Conservation (phyloP, 2,888 invertebrate genomes). For the Sarcophaga variegata region DNA sequence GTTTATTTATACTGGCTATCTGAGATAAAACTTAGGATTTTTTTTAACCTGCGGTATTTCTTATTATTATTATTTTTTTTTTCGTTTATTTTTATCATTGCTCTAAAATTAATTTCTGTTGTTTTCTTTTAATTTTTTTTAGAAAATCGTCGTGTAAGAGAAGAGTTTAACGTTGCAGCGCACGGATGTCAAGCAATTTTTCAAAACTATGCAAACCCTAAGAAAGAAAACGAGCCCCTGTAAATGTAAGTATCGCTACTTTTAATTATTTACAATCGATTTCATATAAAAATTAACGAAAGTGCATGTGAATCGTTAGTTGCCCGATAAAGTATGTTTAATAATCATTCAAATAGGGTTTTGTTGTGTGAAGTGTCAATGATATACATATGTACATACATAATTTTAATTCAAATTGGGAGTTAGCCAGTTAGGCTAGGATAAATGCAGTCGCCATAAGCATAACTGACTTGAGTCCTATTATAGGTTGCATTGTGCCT, state of each 20-base stretch:
- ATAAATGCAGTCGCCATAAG: too few relatives aligned
- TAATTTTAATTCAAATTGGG: too few relatives aligned
- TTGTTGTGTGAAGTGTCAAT: too few relatives aligned
- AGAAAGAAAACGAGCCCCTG: constrained; percentile 96
- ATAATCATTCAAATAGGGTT: too few relatives aligned
- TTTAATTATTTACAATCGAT: not conserved
- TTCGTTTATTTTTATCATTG: not conserved
- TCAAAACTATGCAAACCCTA: constrained; percentile 91
- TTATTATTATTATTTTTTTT: not conserved
- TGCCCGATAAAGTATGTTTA: not conserved
- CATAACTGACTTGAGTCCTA: too few relatives aligned
- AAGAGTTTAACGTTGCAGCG: constrained; percentile 68
- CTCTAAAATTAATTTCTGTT: not conserved
- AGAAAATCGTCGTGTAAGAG: constrained; percentile 34
- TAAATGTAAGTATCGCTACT: constrained; percentile 90
- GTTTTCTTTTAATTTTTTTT: constrained; percentile 9
- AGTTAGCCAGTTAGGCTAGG: too few relatives aligned
- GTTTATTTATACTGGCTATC: not conserved
- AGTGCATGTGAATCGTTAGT: not conserved
- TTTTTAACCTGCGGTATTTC: constrained; percentile 34
- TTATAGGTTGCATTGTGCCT: too few relatives aligned
- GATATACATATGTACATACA: too few relatives aligned
- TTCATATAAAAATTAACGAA: not conserved
- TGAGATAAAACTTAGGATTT: constrained; percentile 11
- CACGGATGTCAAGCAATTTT: constrained; percentile 69